Base-by-base conservation (phyloP, 2,113 vertebrate genomes). In the Cinclus mexicanus region DNA sequence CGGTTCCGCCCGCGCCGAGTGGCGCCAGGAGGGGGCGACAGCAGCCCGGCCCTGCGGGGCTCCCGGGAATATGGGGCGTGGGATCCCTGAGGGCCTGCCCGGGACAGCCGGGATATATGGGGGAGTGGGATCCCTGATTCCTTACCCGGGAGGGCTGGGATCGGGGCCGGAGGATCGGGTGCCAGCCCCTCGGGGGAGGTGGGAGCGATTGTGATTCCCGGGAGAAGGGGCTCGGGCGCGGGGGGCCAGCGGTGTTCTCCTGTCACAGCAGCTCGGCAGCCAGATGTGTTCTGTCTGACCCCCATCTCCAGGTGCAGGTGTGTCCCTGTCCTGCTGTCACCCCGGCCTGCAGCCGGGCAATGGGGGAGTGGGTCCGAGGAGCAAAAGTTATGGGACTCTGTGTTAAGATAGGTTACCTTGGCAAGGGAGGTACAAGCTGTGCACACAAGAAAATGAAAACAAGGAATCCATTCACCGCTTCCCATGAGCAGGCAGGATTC, bases 191-290 rank as follows among this genome's bases (percentile, higher is more conserved):
- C 35, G 25, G 61, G 26, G 16, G 26, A 16, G 26, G 20, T 11
- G 26, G 50, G 50, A 31, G 7, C 39, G 7, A 26, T 8, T 25
- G 50, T 29, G 9, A 17, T 52, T 26, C 33, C 44, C 23, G 31
- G 44, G 37, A 37, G 25, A 52, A 46, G 15, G 25, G 37, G 4
- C 4, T 39, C 20, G 37, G 3, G 7, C 0, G 17, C 46, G 11
- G 74, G 4, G 2, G 37, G 39, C 47, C 4, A 0, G 29, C 1
- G 6, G 20, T 11, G 44, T 6, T 70, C 0, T 6, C 18, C 41
- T 53, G 49, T 15, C 29, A 2, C 15, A 2, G 61, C 69, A 10
- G 33, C 20, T 41, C 12, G 9, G 24, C 46, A 41, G 61, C n/a
- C 70, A 19, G 39, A 0, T 19, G 61, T n/a, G 39, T 22, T 41